Conservation (phyloP, 2,113 vertebrate genomes). For the Marmota monax region DNA sequence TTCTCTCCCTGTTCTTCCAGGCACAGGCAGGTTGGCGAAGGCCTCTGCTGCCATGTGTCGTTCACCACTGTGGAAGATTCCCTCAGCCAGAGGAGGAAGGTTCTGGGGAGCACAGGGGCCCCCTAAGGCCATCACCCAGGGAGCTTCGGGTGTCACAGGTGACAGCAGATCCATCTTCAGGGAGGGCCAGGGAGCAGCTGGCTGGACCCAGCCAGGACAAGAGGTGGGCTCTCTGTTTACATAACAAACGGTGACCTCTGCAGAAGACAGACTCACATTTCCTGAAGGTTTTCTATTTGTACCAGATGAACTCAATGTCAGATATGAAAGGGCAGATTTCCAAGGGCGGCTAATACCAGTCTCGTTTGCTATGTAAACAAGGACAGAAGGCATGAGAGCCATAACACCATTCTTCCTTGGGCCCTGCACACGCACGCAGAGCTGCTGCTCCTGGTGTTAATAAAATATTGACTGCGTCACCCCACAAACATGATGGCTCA, state of each 20-base stretch:
- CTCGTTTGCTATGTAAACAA: constrained; percentile 61
- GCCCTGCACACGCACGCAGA: neutral
- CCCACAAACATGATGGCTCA: neutral
- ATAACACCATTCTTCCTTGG: constrained; percentile 28
- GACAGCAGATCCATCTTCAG: constrained; percentile 52
- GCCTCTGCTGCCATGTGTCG: neutral
- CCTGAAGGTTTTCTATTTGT: constrained; percentile 68
- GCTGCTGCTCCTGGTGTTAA: neutral
- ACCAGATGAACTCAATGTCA: constrained; percentile 55
- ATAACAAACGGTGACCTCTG: constrained; percentile 66
- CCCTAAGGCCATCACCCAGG: constrained; percentile 38
- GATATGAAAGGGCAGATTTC: constrained; percentile 29
- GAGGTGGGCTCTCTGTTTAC: constrained; percentile 31
- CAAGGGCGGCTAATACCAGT: neutral
- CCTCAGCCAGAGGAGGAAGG: neutral
- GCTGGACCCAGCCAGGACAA: constrained; percentile 52
- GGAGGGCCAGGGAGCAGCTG: constrained; percentile 44
- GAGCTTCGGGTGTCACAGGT: constrained; percentile 44
- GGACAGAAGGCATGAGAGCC: constrained; percentile 17
- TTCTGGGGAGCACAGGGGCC: constrained; percentile 35
- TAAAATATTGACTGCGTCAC: neutral
- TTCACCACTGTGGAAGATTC: neutral
- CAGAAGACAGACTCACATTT: constrained; percentile 65
- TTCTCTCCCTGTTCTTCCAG: neutral
- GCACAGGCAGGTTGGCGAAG: neutral